A percentile compares a stretch with the other conserved stretches of the same genome.
phyloP scores from a whole-genome alignment of 2,113 vertebrate genomes.

The Melanostigma gelatinosum region DNA sequence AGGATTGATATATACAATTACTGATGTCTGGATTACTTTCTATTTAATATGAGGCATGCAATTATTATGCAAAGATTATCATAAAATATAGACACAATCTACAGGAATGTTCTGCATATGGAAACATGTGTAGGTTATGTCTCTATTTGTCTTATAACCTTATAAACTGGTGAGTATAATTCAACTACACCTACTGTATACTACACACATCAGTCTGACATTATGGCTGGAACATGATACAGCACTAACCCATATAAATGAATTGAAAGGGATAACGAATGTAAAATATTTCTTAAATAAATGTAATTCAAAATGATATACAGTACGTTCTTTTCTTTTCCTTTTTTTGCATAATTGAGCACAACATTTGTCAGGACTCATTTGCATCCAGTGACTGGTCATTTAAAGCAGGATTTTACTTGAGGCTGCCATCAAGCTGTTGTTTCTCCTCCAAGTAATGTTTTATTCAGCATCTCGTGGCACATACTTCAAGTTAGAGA shows the following conservation, averaged over 20 bases:
- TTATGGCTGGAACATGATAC: not conserved
- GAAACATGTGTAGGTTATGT: not conserved
- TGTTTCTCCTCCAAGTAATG: conserved; percentile 68
- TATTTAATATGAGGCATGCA: not conserved
- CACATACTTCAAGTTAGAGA: conserved; percentile 65
- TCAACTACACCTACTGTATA: not conserved
- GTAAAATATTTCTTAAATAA: not conserved
- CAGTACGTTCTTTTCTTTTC: not conserved
- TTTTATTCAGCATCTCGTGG: conserved; percentile 79
- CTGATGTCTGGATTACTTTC: not conserved
- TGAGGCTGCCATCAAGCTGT: conserved; percentile 54
- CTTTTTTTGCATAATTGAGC: conserved; percentile 45
- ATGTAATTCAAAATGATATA: conserved; percentile 5
- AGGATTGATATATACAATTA: not conserved
- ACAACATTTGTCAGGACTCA: conserved; percentile 58
- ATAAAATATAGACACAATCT: not conserved
- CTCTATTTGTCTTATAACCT: not conserved
- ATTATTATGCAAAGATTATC: not conserved
- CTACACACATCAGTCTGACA: not conserved
- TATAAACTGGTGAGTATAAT: conserved; percentile 3
- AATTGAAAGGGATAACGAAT: not conserved
- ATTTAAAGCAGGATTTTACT: conserved; percentile 64
- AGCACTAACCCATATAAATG: not conserved
- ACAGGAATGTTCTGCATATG: not conserved
- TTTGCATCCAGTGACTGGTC: conserved; percentile 70